Percentiles rank a stretch among this genome's conserved stretches.
Evolutionary conservation across 1,140 invertebrate species (phyloP).

Genomic region (Psilanteris sp.): DNA sequence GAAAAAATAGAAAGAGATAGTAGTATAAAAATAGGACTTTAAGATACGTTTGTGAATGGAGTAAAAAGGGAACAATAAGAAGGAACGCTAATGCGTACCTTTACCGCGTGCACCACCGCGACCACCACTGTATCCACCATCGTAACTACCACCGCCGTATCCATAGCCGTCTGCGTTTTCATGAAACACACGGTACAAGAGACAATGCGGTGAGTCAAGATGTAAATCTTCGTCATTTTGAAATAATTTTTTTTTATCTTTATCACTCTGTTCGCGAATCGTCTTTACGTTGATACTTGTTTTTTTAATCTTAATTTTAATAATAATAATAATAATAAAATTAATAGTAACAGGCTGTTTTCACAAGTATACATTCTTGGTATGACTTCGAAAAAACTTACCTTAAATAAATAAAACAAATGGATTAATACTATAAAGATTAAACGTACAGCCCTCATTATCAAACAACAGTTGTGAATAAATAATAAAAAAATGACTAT

Average conservation of each 20-base stretch:
- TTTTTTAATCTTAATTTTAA: no score
- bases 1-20: background rate
- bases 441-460: no score
- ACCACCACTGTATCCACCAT: slow-evolving; percentile 89
- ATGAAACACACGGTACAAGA: slow-evolving; percentile 80
- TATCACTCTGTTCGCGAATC: background rate
- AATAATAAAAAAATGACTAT: no score
- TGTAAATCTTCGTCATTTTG: slow-evolving; percentile 20
- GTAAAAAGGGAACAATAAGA: slow-evolving; percentile 68
- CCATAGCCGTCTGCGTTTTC: slow-evolving; percentile 86
- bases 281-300: no score
- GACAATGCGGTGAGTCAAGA: slow-evolving; percentile 72
- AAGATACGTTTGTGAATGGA: slow-evolving; percentile 24
- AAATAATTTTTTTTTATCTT: slow-evolving; percentile 1
- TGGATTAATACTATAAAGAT: no score
- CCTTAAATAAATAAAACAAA: no score
- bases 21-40: background rate
- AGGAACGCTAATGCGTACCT: slow-evolving; percentile 84
- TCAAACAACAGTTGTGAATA: no score
- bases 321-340: no score
- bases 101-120: slow-evolving; percentile 87
- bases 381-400: no score
- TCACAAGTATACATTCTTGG: no score
- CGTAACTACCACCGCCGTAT: slow-evolving; percentile 87
- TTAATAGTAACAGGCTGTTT: no score